Evolutionary conservation across 2,888 invertebrate genomes (phyloP), one percentile per base, ranked within the genome.

Genomic region (Melikaiella ostensackeni): DNA sequence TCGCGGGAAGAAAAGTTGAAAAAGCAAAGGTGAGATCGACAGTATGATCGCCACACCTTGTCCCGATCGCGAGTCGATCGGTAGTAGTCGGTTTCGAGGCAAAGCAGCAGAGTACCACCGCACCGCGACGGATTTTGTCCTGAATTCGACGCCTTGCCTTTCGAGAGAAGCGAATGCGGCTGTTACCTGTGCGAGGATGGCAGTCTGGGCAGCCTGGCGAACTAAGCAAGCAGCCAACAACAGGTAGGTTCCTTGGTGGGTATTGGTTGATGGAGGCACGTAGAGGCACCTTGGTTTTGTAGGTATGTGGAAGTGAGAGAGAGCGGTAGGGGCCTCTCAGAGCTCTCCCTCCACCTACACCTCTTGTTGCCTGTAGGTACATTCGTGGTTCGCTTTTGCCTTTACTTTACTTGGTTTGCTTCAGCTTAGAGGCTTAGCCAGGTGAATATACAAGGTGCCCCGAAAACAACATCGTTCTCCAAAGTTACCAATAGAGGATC

Each of bases 41-140:
- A 38, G 38, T 38, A 38, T 78, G 79, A 78, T 79, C 86, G 88
- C 86, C 88, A 89, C 88, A 89, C 89, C 89, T 88, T 86, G 84
- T 80, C 77, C 79, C 81, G 82, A 87, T 86, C 84, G 84, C 77
- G 84, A 83, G 82, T 80, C 81, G 84, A 86, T 85, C 87, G 82
- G 76, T 75, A 73, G 79, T 76, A 81, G 79, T 81, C 83, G 84
- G 84, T 87, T 86, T 83, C 84, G 80, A 80, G 74, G 62, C 79
- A 79, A 78, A 80, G 81, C 59, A 59, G 27, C 59, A 24, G 27
- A 59, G 27, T 63, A 35, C 33, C 33, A 35, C n/a, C 79, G 75
- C 80, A 30, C 30, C 79, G 76, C 80, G 84, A 84, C 86, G 82
- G 83, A 86, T 86, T 87, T 86, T 86, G 87, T 85, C 87, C 88